phyloP scores from a whole-genome alignment of 2,888 invertebrate species.

The Drosophila mimetica region DNA sequence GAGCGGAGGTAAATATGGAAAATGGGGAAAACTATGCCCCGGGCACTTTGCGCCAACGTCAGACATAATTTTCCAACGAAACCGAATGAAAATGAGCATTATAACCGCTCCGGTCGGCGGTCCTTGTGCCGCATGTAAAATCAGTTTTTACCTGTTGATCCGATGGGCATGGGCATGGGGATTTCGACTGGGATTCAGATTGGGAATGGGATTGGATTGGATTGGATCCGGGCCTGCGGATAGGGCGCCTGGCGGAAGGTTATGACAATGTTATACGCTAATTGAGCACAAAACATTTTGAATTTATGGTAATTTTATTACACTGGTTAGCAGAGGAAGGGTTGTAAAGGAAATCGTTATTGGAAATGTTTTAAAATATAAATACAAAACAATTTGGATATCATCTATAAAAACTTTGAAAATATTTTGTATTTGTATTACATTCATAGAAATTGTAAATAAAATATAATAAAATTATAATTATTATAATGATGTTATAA shows the following conservation, averaged over 20 bases:
- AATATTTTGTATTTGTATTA: too few relatives aligned
- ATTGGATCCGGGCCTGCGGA: constrained; percentile 15
- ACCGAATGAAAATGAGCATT: constrained; percentile 73
- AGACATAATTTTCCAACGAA: constrained; percentile 68
- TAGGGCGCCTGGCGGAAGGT: constrained; percentile 53
- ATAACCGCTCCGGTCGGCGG: constrained; percentile 20
- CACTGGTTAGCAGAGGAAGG: constrained; percentile 3
- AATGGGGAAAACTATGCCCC: constrained; percentile 68
- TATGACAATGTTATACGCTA: constrained; percentile 80
- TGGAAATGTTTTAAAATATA: background rate
- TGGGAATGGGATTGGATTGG: constrained; percentile 1
- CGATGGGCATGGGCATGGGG: background rate
- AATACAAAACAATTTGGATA: too few relatives aligned
- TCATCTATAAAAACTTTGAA: too few relatives aligned
- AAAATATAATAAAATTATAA: too few relatives aligned
- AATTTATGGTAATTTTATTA: constrained; percentile 59
- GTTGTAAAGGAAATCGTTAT: constrained; percentile 23
- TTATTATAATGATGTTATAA: too few relatives aligned
- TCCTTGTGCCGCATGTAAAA: constrained; percentile 66
- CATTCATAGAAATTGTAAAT: too few relatives aligned
- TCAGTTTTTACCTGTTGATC: constrained; percentile 75
- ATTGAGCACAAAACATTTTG: constrained; percentile 76
- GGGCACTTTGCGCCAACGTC: constrained; percentile 45
- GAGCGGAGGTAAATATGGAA: constrained; percentile 47
- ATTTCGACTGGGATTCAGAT: constrained; percentile 15